Evolutionary conservation across 2,113 vertebrate genomes (phyloP).

Genomic region (Hypomesus transpacificus): DNA sequence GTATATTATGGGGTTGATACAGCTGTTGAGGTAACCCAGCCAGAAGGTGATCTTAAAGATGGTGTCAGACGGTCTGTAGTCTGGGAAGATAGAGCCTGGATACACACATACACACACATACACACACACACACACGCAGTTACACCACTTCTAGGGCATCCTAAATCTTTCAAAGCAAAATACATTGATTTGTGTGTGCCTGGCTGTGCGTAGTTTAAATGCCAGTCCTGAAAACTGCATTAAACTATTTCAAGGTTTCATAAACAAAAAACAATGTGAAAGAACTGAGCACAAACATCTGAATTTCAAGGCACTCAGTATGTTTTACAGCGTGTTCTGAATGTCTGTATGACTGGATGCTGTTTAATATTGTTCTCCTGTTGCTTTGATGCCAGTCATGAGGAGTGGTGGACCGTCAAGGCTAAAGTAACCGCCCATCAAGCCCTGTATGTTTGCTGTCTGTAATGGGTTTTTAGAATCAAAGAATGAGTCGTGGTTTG

Average conservation of each 20-base stretch:
- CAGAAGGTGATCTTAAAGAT: slow-evolving; percentile 98
- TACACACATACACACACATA: slow-evolving; percentile 13
- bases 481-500: slow-evolving; percentile 32
- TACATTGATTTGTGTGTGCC: too few species aligned
- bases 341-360: slow-evolving; percentile 51
- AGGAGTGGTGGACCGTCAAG: slow-evolving; percentile 37
- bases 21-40: slow-evolving; percentile 99
- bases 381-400: slow-evolving; percentile 31
- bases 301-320: too few species aligned
- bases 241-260: too few species aligned
- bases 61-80: slow-evolving; percentile 84
- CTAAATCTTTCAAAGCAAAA: too few species aligned
- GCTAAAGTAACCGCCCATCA: slow-evolving; percentile 47
- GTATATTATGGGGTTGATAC: slow-evolving; percentile 98
- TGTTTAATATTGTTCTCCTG: slow-evolving; percentile 27
- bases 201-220: too few species aligned
- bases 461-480: slow-evolving; percentile 50
- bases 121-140: slow-evolving; percentile 1
- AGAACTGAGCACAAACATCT: too few species aligned
- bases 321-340: slow-evolving; percentile 39
- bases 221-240: too few species aligned
- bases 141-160: too few species aligned
- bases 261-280: too few species aligned
- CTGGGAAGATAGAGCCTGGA: slow-evolving; percentile 90
- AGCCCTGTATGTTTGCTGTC: slow-evolving; percentile 51